These are phyloP conservation scores for Thrips palmi DNA, from an alignment of 1,140 invertebrate genomes.

Conservation along the genomic window DNA sequence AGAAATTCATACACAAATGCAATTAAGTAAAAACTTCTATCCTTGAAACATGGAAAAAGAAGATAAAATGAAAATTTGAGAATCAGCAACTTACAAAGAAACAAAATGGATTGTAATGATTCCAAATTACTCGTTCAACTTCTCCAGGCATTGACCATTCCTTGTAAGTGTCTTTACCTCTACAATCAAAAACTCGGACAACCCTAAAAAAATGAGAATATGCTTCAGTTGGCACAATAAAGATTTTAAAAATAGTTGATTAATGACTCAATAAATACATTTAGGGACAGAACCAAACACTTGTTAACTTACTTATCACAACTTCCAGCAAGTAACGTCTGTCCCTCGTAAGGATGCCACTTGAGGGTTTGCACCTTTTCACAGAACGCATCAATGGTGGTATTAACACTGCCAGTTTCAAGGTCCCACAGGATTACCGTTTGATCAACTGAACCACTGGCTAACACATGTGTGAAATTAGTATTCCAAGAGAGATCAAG, in stretches of 20 bases:
- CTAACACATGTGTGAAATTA: constrained; percentile 63
- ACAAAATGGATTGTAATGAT: constrained; percentile 47
- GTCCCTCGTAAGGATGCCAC: constrained; percentile 71
- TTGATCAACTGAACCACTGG: constrained; percentile 79
- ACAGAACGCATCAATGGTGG: constrained; percentile 49
- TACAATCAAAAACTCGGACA: constrained; percentile 63
- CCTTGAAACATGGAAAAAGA: constrained; percentile 15
- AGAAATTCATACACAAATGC: no score
- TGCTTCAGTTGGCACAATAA: constrained; percentile 9
- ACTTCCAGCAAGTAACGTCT: constrained; percentile 60
- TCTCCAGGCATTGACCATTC: constrained; percentile 57
- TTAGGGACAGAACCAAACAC: constrained; percentile 5
- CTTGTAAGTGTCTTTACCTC: constrained; percentile 37
- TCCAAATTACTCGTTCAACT: constrained; percentile 79
- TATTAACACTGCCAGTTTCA: constrained; percentile 50
- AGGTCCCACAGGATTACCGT: constrained; percentile 89
- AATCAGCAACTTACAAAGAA: no score
- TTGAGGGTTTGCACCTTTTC: constrained; percentile 71
- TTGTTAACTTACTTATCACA: constrained; percentile 34
- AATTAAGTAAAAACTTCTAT: constrained; percentile 21
- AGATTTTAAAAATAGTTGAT: constrained; percentile 11
- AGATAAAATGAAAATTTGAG: constrained; percentile 8
- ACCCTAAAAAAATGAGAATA: constrained; percentile 30
- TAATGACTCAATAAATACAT: constrained; percentile 8
- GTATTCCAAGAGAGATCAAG: constrained; percentile 82